These are phyloP conservation scores for Novumbra hubbsi DNA, from an alignment of 2,797 vertebrate genomes.

Conservation along the genomic window DNA sequence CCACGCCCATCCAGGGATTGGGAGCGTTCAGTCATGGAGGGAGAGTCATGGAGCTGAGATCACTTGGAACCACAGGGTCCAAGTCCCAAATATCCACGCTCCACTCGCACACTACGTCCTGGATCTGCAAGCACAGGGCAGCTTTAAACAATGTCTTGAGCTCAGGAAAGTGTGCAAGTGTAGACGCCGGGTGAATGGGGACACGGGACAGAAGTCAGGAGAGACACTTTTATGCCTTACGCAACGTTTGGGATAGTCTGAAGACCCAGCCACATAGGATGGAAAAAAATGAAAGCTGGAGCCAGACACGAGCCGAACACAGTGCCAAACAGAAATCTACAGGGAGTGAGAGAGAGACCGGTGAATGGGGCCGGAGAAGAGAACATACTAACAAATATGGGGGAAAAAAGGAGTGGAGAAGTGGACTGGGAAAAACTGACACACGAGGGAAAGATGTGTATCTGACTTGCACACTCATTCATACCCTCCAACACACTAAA, in stretches of 20 bases:
- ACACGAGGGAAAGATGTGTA: conserved; percentile 5
- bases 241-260: conserved; percentile 9
- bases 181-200: background rate
- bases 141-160: background rate
- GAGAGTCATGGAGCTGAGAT: conserved; percentile 8
- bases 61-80: conserved; percentile 3
- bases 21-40: background rate
- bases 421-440: background rate
- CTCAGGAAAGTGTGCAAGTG: background rate
- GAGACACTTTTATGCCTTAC: background rate
- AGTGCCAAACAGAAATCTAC: background rate
- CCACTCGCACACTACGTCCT: conserved; percentile 22
- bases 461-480: background rate
- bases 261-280: conserved; percentile 13
- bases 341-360: background rate
- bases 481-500: background rate
- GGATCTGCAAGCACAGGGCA: background rate
- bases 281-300: conserved; percentile 36
- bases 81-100: background rate
- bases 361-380: background rate
- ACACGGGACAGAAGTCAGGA: background rate
- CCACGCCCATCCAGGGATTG: background rate
- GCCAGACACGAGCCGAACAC: conserved; percentile 9
- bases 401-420: background rate
- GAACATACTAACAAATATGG: background rate